phyloP scores from a whole-genome alignment of 2,888 invertebrate genomes.

The Agrotis puta region DNA sequence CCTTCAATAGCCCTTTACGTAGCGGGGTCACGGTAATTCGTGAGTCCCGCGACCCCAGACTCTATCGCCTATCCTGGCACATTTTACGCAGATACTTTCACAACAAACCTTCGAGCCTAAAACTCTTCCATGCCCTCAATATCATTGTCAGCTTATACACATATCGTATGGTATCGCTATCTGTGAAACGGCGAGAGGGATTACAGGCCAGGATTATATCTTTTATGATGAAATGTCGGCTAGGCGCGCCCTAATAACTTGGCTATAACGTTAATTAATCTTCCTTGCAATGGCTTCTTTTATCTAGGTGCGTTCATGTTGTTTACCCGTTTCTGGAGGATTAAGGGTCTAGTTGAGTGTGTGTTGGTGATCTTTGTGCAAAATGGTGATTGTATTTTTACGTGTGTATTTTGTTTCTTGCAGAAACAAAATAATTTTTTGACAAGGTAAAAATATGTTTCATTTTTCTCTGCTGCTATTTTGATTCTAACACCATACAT shows the following conservation, averaged over 20 bases:
- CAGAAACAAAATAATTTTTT: too few relatives aligned
- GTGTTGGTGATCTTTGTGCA: constrained; percentile 3
- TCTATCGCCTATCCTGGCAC: too few relatives aligned
- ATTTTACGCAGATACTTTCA: too few relatives aligned
- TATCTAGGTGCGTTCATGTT: constrained; percentile 41
- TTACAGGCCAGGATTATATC: constrained; percentile 80
- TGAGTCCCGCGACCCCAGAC: too few relatives aligned
- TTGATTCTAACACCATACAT: too few relatives aligned
- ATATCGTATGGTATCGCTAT: constrained; percentile 75
- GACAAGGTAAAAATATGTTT: too few relatives aligned
- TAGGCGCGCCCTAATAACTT: constrained; percentile 73
- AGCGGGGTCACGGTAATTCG: too few relatives aligned
- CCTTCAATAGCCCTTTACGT: too few relatives aligned
- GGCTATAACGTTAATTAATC: constrained; percentile 78
- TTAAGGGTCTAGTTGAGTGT: background rate
- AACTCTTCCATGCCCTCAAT: constrained; percentile 60
- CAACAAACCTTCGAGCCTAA: too few relatives aligned
- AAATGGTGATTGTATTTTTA: background rate
- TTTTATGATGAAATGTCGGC: constrained; percentile 81
- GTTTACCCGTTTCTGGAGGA: constrained; percentile 14
- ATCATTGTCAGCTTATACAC: constrained; percentile 67
- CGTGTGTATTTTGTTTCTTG: too few relatives aligned
- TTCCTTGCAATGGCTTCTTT: constrained; percentile 61
- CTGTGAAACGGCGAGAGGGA: constrained; percentile 71
- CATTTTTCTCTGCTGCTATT: too few relatives aligned